phyloP scores from a whole-genome alignment of 2,888 invertebrate species.

The Epistrophe grossulariae region DNA sequence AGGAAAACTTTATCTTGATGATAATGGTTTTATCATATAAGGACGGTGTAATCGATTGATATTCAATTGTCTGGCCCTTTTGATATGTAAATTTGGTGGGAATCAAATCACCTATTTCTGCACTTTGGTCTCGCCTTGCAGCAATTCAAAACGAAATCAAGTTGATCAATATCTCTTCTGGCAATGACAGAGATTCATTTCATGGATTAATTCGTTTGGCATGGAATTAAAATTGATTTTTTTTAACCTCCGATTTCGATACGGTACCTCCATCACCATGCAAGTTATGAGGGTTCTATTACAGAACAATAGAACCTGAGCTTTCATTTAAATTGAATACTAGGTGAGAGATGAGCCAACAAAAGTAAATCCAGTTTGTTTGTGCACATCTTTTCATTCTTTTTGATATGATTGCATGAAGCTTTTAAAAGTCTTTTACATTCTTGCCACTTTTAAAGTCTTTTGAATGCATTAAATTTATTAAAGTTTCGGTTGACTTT shows the following conservation, averaged over 20 bases:
- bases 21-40: neutral
- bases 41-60: conserved; percentile 13
- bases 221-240: conserved; percentile 14
- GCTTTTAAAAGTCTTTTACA: no score
- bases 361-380: no score
- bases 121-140: neutral
- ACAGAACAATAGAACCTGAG: neutral
- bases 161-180: conserved; percentile 13
- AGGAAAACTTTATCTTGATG: conserved; percentile 9
- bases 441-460: no score
- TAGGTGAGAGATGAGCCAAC: no score
- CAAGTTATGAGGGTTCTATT: neutral
- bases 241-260: neutral
- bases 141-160: conserved; percentile 7
- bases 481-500: no score
- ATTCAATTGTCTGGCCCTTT: conserved; percentile 3
- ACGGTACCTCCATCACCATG: neutral
- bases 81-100: conserved; percentile 2
- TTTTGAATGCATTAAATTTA: no score
- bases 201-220: neutral
- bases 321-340: neutral
- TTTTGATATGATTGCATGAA: no score
- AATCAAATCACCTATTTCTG: neutral
- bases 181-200: conserved; percentile 12
- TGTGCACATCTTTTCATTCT: no score